Base-by-base conservation (phyloP, 2,797 vertebrate genomes). In the Spinus pinus region DNA sequence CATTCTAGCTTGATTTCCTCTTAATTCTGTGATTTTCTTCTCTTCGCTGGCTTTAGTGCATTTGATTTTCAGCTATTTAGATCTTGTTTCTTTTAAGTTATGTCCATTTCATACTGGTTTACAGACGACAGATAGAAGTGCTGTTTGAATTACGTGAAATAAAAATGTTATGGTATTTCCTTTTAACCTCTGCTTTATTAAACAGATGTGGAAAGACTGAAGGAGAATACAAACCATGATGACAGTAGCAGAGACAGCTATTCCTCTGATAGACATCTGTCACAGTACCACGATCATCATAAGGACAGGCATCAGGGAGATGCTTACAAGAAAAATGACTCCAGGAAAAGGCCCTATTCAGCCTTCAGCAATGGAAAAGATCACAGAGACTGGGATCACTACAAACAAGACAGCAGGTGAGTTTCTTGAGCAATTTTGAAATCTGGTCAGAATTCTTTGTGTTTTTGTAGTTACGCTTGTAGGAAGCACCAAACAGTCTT, bases 191-290 rank as follows among this genome's bases (percentile, higher is more conserved):
- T 95, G 60, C 33, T 91, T 95, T 93, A 33, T 97, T 94, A 83
- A 92, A 96, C 96, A 99, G 99, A 99, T 94, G 96, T 99, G 6
- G 99, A 99, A 94, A 97, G 99, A 84, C 93, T 99, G 91, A 99
- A 99, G 95, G 99, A 99, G 90, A 98, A 98, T 88, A 98, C 98
- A 42, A 99, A 99, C 94, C 98, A 99, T 11, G 99, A 99, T 23
- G 99, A 99, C 71, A 99, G 99, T 97, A 99, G 99, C 98, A 98
- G 99, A 94, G 99, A 99, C 96, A 99, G 99, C 96, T 99, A 99
- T 47, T 99, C 98, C 91, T 99, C 99, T 13, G 99, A 99, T 39
- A 97, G 99, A 53, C 98, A 99, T 81, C 97, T 98, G 71, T 97
- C 98, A 47, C 98, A 98, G 7, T 98, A 99, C 51, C 98, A 98